phyloP scores from a whole-genome alignment of 2,888 invertebrate genomes.

The Euproctis similis region DNA sequence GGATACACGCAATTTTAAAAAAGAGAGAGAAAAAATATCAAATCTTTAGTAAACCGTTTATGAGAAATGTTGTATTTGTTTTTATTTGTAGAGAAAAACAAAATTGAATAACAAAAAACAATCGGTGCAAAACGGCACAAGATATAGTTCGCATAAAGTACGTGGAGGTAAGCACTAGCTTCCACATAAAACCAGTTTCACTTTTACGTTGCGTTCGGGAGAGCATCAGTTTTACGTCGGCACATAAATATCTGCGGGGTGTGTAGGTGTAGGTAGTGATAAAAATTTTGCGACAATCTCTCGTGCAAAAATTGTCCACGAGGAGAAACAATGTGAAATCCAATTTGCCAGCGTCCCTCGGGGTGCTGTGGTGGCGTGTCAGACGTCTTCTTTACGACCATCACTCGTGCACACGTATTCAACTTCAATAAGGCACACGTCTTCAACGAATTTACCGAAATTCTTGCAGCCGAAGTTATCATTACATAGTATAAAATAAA shows the following conservation, averaged over 20 bases:
- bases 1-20: too few species aligned
- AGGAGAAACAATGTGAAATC: constrained; percentile 45
- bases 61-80: too few species aligned
- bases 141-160: not conserved
- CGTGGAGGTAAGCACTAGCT: too few species aligned
- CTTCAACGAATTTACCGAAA: not conserved
- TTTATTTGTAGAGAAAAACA: too few species aligned
- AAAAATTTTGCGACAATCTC: constrained; percentile 37
- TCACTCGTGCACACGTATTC: constrained; percentile 23
- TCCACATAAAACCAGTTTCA: constrained; percentile 24
- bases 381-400: constrained; percentile 35
- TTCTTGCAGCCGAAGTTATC: too few species aligned
- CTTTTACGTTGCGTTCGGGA: constrained; percentile 24
- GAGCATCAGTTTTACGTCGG: constrained; percentile 40
- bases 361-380: constrained; percentile 25
- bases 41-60: too few species aligned
- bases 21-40: too few species aligned
- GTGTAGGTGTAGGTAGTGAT: too few species aligned
- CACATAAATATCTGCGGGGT: constrained; percentile 40
- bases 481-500: too few species aligned
- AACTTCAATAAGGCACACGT: constrained; percentile 25
- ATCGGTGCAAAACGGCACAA: not conserved
- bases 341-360: constrained; percentile 38
- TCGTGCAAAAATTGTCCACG: constrained; percentile 29
- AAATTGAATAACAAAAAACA: too few species aligned